phyloP scores from a whole-genome alignment of 2,113 vertebrate genomes.

The Rostratula benghalensis region DNA sequence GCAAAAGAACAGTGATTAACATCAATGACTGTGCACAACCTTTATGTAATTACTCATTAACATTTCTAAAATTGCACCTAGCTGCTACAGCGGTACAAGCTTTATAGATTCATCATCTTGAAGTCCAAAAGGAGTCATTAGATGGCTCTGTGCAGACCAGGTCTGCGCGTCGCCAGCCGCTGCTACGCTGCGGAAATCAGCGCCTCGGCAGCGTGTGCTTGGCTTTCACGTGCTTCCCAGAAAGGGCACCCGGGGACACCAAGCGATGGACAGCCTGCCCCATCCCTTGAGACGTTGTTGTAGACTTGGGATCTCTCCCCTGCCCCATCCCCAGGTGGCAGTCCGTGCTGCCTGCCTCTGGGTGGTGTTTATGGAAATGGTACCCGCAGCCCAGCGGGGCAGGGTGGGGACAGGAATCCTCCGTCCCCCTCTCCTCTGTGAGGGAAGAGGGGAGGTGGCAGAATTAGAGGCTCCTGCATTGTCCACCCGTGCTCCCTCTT shows the following conservation, averaged over 20 bases:
- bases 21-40: conserved; percentile 56
- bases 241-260: conserved; percentile 26
- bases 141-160: not conserved
- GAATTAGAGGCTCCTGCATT: not conserved
- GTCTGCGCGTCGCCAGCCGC: not conserved
- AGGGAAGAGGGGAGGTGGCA: not conserved
- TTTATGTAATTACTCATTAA: conserved; percentile 70
- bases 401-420: not conserved
- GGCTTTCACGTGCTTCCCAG: conserved; percentile 1
- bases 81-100: conserved; percentile 48
- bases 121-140: conserved; percentile 45
- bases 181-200: conserved; percentile 41
- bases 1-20: conserved; percentile 68
- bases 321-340: not conserved
- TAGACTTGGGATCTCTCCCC: not conserved
- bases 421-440: not conserved
- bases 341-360: not conserved
- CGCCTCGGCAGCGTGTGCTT: not conserved
- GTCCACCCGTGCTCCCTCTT: not conserved
- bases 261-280: not conserved
- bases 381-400: not conserved
- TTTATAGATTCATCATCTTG: conserved; percentile 50
- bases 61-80: conserved; percentile 67
- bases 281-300: not conserved
- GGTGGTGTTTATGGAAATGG: not conserved